Base-by-base conservation (phyloP, 2,888 invertebrate species). In the Monoplex corrugatus region DNA sequence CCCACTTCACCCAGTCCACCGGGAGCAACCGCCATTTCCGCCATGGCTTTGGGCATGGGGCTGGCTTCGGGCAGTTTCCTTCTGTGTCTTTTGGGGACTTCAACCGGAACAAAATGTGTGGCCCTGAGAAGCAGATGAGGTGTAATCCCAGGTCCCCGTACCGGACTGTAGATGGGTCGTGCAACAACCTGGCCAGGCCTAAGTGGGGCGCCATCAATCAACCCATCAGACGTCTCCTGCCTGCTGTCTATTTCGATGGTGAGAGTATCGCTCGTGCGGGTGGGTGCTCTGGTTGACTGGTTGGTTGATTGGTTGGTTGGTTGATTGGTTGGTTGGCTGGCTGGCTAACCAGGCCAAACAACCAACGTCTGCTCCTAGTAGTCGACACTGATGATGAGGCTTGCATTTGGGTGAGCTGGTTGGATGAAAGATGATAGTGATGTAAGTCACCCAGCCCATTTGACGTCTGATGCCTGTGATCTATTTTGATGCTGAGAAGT, bases 171-270 rank as follows among this genome's bases (percentile, higher is more conserved):
- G 99, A 99, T 95, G 99, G 99, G 0, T 98, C 98, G 75, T 99
- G 99, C 95, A 99, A 99, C 96, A 99, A 99, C 96, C 97, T 98
- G 86, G 97, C 97, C 88, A 97, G 98, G 95, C 98, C 98, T 0
- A 98, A 97, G 87, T 98, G 98, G 98, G 99, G 99, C 1, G 89
- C 91, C 32, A 87, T 87, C 75, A 91, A 90, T 87, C 91, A 91
- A 43, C 90, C 89, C 1, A 50, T 89, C 32, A 78, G 43, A 75
- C 86, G 91, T 23, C n/a, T 91, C 13, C 68, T 90, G 19, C 84
- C 80, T 35, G 88, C 87, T n/a, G 84, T 82, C 1, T 91, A 91
- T 68, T 86, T 89, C 40, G 91, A 91, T 44, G 89, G 91, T 91
- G 50, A 86, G 87, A 38, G 3, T 63, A 8, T 19, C n/a, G 13